Conservation (phyloP, 1,140 invertebrate genomes). For the Nasonia longicornis region DNA sequence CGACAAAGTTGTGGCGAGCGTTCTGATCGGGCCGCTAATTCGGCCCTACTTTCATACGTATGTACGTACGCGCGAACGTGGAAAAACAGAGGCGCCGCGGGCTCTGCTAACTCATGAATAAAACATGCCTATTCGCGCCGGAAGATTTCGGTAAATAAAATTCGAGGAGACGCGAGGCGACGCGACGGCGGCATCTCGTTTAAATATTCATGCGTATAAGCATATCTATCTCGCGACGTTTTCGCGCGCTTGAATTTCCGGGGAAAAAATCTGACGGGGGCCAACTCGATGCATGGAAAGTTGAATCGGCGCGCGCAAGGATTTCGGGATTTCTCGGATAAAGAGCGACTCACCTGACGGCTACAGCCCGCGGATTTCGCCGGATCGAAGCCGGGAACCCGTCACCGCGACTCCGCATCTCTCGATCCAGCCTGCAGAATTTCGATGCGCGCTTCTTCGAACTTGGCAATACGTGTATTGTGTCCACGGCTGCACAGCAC, state of each 20-base stretch:
- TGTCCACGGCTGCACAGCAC: not conserved
- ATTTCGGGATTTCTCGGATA: not conserved
- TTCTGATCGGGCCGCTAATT: not conserved
- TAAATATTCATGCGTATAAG: not conserved
- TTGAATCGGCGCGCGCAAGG: not conserved
- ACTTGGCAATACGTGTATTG: not conserved
- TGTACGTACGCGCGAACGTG: not conserved
- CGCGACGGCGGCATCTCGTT: not conserved
- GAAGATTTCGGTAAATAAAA: slow-evolving; percentile 10
- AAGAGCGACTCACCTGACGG: slow-evolving; percentile 5
- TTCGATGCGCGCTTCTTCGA: not conserved
- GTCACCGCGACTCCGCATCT: not conserved
- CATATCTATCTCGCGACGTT: not conserved
- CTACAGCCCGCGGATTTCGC: not conserved
- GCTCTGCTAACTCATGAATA: not conserved
- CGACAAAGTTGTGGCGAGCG: not conserved
- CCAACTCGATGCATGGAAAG: not conserved
- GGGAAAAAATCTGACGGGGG: not conserved
- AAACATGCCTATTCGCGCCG: not conserved
- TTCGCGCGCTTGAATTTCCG: not conserved
- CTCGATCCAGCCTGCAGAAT: not conserved
- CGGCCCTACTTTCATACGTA: not conserved
- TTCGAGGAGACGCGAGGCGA: not conserved
- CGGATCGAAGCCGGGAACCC: slow-evolving; percentile 4
- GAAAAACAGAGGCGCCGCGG: not conserved